Evolutionary conservation across 2,113 vertebrate species (phyloP), one percentile per base, ranked within the genome.

Genomic region (Triplophysa dalaica): DNA sequence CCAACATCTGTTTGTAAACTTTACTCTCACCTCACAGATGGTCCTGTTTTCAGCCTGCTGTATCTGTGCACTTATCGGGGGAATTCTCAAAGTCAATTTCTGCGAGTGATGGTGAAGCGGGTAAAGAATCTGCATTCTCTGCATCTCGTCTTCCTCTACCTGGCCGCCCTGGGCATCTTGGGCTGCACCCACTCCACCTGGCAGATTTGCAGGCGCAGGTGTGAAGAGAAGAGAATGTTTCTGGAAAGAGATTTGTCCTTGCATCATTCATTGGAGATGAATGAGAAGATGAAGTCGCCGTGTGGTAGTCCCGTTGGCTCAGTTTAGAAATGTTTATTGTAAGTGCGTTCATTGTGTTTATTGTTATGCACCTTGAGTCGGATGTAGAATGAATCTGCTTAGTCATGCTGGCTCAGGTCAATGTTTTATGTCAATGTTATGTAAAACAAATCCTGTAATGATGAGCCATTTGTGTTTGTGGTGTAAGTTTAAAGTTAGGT

Each of bases 11-110:
- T 19, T 38, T 56, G 69, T 70, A 61, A 74, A 61, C 54, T 60
- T 5, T 43, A 75, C 19, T 75, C n/a, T 21, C 72, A 1, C 62
- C 21, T 54, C 19, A 38, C 54, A 96, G 94, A 96, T 96, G 95
- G 95, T 96, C 87, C 92, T 95, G 83, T 96, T 96, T 84, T 96
- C 95, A 63, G 94, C 95, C 86, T 95, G 94, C 88, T 95, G 95
- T 87, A 95, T 96, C 91, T 95, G 95, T 80, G 95, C 95, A 83
- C 91, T 96, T 67, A 96, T 96, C 14, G 93, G 94, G 76, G 95
- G 95, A 87, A 96, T 96, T 87, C 87, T 96, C 89, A 96, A 95
- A 82, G 91, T 96, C 95, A 95, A 87, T 96, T 96, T 89, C 93
- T 95, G 83, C 93, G 94, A 61, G 93, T 93, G 52, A 88, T 94